Conservation (phyloP, 2,113 vertebrate species). For the Phyllostomus discolor region DNA sequence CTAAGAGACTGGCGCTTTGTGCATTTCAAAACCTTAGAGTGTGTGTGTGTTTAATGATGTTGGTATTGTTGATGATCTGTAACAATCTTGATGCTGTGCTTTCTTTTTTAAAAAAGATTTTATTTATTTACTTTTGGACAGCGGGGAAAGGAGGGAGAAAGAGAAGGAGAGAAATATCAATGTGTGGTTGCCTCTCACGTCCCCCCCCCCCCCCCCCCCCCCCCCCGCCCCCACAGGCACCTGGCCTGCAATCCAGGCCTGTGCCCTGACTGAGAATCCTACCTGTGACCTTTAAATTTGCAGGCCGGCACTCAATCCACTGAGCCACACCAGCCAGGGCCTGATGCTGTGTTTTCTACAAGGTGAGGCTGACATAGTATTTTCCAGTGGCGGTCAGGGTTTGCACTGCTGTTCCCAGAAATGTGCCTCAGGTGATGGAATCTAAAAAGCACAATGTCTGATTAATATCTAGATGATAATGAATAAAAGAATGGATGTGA, state of each 20-base stretch:
- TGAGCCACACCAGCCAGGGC: too few relatives aligned
- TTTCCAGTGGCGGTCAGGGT: neutral
- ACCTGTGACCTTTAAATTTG: too few relatives aligned
- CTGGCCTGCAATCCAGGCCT: too few relatives aligned
- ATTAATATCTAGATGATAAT: neutral
- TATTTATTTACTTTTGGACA: too few relatives aligned
- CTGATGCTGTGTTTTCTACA: neutral
- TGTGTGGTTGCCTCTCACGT: too few relatives aligned
- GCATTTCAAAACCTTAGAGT: neutral
- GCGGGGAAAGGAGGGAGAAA: too few relatives aligned
- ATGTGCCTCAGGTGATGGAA: neutral
- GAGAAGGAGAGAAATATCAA: too few relatives aligned
- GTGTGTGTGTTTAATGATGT: neutral
- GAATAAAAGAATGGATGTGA: neutral
- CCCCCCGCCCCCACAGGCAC: too few relatives aligned
- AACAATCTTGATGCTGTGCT: neutral
- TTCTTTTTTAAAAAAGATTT: too few relatives aligned
- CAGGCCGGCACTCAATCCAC: too few relatives aligned
- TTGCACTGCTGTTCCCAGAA: neutral
- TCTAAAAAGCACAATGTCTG: neutral
- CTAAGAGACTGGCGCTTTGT: rapidly evolving
- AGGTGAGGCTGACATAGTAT: neutral
- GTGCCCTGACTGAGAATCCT: too few relatives aligned
- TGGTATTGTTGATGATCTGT: neutral
- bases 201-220: too few relatives aligned